phyloP scores from a whole-genome alignment of 2,113 vertebrate species.

The Pogonocichla stellata region DNA sequence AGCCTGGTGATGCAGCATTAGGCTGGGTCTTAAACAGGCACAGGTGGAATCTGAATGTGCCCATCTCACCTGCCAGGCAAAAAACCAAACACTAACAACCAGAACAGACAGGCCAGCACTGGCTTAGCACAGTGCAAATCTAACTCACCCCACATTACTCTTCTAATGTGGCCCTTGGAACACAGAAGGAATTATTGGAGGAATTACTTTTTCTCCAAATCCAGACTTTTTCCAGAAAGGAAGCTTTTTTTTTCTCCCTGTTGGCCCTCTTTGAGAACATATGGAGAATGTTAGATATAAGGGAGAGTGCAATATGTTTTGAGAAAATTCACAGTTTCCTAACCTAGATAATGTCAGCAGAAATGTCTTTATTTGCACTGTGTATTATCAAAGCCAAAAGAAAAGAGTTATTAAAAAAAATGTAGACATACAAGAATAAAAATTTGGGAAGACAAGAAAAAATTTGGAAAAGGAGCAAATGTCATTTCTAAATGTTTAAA shows the following conservation, averaged over 20 bases:
- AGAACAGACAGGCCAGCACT: rapidly evolving
- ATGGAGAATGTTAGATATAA: not conserved
- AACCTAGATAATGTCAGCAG: constrained; percentile 8
- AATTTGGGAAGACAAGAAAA: not conserved
- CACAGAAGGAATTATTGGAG: not conserved
- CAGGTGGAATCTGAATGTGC: not conserved
- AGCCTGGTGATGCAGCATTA: not conserved
- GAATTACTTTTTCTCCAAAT: not conserved
- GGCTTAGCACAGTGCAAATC: not conserved
- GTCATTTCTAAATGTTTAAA: not conserved
- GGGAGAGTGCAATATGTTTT: not conserved
- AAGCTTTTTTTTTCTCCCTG: not conserved
- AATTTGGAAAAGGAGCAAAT: not conserved
- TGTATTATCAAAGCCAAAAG: not conserved
- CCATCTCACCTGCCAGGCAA: not conserved
- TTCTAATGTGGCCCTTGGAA: not conserved
- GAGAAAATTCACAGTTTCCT: constrained; percentile 34
- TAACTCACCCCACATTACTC: not conserved
- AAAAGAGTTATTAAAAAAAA: not conserved
- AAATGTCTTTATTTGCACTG: not conserved
- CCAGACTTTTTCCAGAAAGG: not conserved
- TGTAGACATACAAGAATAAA: not conserved
- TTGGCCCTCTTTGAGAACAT: not conserved
- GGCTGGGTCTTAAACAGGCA: not conserved
- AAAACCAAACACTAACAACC: not conserved